Evolutionary conservation across 2,888 invertebrate genomes (phyloP).

Genomic region (Abrostola triplasia): DNA sequence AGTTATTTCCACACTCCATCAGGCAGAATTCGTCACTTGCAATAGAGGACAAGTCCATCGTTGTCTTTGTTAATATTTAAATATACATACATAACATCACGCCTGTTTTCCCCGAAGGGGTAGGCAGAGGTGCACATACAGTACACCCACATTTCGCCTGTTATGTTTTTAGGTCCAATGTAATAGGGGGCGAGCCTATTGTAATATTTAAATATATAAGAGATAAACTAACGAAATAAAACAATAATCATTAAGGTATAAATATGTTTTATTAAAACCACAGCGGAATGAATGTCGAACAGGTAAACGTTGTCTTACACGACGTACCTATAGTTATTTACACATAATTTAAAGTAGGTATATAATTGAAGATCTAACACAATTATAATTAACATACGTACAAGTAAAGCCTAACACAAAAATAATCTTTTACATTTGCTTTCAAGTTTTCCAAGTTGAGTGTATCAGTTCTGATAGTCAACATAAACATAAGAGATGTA

Average conservation of each 20-base stretch:
- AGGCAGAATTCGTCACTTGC: too few relatives aligned
- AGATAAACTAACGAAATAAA: conserved; percentile 32
- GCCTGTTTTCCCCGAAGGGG: too few relatives aligned
- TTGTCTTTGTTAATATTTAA: too few relatives aligned
- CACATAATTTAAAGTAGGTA: conserved; percentile 28
- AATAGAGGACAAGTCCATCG: too few relatives aligned
- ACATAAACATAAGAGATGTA: conserved; percentile 26
- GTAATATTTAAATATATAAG: too few relatives aligned
- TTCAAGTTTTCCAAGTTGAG: neutral
- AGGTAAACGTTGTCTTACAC: conserved; percentile 39
- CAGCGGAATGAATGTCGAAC: conserved; percentile 59
- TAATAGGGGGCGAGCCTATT: too few relatives aligned
- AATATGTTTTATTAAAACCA: conserved; percentile 65
- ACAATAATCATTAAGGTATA: conserved; percentile 53
- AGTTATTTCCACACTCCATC: too few relatives aligned
- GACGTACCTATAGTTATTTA: conserved; percentile 36
- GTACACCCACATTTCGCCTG: too few relatives aligned
- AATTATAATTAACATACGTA: conserved; percentile 8
- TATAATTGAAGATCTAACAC: conserved; percentile 3
- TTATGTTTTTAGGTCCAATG: too few relatives aligned
- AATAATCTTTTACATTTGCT: neutral
- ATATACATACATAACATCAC: too few relatives aligned
- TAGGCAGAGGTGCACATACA: too few relatives aligned
- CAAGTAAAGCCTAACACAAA: neutral
- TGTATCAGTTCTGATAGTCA: conserved; percentile 23